Percentiles rank a stretch among this genome's conserved stretches.
Conservation (phyloP, 2,113 vertebrate genomes). For the Conger conger region DNA sequence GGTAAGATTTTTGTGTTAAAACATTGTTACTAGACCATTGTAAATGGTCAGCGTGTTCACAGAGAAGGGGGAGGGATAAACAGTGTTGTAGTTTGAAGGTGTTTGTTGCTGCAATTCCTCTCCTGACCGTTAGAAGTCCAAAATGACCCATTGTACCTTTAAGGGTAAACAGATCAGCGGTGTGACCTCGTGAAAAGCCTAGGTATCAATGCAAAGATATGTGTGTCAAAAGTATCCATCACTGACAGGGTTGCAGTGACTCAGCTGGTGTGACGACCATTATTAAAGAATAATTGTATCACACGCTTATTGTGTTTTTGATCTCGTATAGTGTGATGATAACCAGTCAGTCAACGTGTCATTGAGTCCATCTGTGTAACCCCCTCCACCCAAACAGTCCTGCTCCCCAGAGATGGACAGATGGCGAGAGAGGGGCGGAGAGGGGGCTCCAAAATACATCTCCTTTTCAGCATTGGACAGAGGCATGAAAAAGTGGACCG, state of each 20-base stretch:
- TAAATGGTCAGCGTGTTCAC: too few species aligned
- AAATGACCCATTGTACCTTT: too few species aligned
- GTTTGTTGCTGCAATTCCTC: too few species aligned
- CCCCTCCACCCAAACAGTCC: conserved; percentile 37
- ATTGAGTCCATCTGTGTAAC: conserved; percentile 23
- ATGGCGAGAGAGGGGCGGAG: conserved; percentile 54
- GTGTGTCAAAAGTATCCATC: neutral
- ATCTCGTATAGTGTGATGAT: conserved; percentile 17
- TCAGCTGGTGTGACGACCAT: conserved; percentile 13
- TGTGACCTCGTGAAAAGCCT: neutral
- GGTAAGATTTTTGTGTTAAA: too few species aligned
- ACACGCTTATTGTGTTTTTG: conserved; percentile 21
- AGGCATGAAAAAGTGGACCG: conserved; percentile 22
- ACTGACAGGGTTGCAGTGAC: neutral
- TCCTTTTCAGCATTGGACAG: conserved; percentile 23
- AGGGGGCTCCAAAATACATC: conserved; percentile 22
- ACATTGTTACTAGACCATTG: too few species aligned
- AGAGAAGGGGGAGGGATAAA: too few species aligned
- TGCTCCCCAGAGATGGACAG: conserved; percentile 62
- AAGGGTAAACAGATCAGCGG: neutral
- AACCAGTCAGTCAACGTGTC: conserved; percentile 27
- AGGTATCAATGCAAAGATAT: neutral
- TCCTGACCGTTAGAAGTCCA: too few species aligned
- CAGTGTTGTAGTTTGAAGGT: too few species aligned
- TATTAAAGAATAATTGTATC: conserved; percentile 10